Percentiles rank a stretch among this genome's conserved stretches.
Evolutionary conservation across 2,113 vertebrate species (phyloP).

Genomic region (Bagarius yarrelli): DNA sequence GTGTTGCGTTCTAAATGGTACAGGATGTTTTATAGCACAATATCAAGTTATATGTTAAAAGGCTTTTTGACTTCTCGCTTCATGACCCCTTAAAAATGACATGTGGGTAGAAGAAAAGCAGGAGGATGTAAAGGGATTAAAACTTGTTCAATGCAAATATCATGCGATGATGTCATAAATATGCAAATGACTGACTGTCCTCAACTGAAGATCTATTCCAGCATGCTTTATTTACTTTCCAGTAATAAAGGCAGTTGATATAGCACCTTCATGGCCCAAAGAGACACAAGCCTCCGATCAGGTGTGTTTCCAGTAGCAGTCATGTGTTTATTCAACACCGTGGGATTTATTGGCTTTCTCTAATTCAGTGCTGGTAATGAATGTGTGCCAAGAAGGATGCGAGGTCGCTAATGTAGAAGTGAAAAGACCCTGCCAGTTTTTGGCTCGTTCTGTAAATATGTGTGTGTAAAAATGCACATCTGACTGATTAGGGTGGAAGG

Average conservation of each 20-base stretch:
- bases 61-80: no score
- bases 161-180: no score
- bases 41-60: no score
- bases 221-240: no score
- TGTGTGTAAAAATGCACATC: slow-evolving; percentile 27
- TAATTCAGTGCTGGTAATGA: slow-evolving; percentile 3
- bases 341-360: neutral
- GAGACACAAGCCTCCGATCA: slow-evolving; percentile 54
- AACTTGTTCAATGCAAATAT: no score
- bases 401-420: slow-evolving; percentile 16
- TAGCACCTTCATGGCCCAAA: slow-evolving; percentile 33
- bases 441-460: neutral
- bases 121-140: no score
- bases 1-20: no score
- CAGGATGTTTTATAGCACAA: no score
- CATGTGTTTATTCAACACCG: slow-evolving; percentile 28
- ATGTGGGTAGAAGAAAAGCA: no score
- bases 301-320: neutral
- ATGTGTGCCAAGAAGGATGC: slow-evolving; percentile 11
- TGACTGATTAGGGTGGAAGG: slow-evolving; percentile 34
- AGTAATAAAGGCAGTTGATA: slow-evolving; percentile 47
- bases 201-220: no score
- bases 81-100: no score
- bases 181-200: no score
- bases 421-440: neutral